Evolutionary conservation across 2,888 invertebrate genomes (phyloP).

Genomic region (Marasmarcha lunaedactyla): DNA sequence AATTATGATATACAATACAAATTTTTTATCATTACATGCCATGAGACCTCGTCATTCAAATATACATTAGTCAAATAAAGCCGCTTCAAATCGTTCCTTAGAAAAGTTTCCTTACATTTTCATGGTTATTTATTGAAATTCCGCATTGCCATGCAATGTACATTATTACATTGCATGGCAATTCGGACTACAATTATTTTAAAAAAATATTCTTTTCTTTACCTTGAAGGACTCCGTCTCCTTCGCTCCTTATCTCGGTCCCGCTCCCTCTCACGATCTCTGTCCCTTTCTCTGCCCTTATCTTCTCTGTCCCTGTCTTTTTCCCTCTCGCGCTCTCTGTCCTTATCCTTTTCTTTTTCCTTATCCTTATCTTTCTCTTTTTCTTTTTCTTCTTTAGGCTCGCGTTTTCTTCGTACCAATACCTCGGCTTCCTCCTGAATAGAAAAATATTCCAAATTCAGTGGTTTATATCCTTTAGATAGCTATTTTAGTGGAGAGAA

Average conservation of each 20-base stretch:
- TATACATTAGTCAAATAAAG: too few relatives aligned
- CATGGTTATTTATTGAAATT: too few relatives aligned
- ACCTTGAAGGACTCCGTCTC: conserved; percentile 33
- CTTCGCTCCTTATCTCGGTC: conserved; percentile 73
- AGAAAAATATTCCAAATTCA: conserved; percentile 15
- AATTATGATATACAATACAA: too few relatives aligned
- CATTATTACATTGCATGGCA: too few relatives aligned
- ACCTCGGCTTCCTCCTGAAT: conserved; percentile 78
- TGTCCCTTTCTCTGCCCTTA: conserved; percentile 18
- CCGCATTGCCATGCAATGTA: too few relatives aligned
- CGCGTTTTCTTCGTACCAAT: conserved; percentile 61
- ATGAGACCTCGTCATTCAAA: too few relatives aligned
- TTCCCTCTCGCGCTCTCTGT: conserved; percentile 29
- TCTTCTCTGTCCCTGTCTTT: conserved; percentile 21
- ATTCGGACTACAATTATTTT: too few relatives aligned
- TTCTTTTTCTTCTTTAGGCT: conserved; percentile 34
- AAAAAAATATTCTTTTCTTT: too few relatives aligned
- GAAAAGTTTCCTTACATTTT: too few relatives aligned
- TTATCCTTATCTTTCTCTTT: conserved; percentile 18
- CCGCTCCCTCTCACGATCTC: conserved; percentile 39
- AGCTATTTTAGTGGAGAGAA: too few relatives aligned
- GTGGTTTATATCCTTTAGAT: neutral
- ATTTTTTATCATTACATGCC: too few relatives aligned
- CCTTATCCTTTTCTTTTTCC: conserved; percentile 25
- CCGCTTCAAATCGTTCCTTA: too few relatives aligned